These are phyloP conservation scores for Chrysolina oricalcia DNA, from an alignment of 2,888 invertebrate species.

Conservation along the genomic window DNA sequence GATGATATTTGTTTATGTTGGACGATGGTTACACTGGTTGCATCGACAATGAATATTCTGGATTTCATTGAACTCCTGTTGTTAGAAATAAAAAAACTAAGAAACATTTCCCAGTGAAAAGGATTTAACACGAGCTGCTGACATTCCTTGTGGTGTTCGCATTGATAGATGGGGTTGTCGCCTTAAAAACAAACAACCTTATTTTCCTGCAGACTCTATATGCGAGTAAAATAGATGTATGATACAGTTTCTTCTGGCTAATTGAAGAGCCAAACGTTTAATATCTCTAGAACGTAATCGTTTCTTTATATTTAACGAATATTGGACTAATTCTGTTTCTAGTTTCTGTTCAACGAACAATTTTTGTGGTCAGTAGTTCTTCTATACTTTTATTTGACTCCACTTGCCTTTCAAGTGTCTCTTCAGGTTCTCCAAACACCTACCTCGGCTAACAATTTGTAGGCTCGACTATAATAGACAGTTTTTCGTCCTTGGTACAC, in stretches of 20 bases:
- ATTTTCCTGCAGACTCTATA: conserved; percentile 25
- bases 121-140: conserved; percentile 23
- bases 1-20: too few species aligned
- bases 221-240: neutral
- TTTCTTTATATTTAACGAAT: too few species aligned
- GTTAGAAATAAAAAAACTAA: conserved; percentile 23
- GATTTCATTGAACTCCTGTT: conserved; percentile 26
- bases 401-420: neutral
- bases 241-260: neutral
- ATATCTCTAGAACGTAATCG: too few species aligned
- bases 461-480: too few species aligned
- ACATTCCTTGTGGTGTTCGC: conserved; percentile 32
- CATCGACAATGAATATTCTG: conserved; percentile 23
- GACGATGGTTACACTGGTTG: too few species aligned
- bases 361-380: conserved; percentile 9
- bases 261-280: too few species aligned
- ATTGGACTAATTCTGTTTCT: too few species aligned
- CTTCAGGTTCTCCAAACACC: too few species aligned
- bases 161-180: conserved; percentile 28
- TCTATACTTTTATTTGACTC: conserved; percentile 17
- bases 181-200: conserved; percentile 23
- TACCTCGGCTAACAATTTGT: too few species aligned
- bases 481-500: too few species aligned
- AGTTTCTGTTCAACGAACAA: conserved; percentile 9
- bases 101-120: conserved; percentile 22